These are phyloP conservation scores for Callionymus lyra DNA, from an alignment of 2,113 vertebrate species.

Conservation along the genomic window DNA sequence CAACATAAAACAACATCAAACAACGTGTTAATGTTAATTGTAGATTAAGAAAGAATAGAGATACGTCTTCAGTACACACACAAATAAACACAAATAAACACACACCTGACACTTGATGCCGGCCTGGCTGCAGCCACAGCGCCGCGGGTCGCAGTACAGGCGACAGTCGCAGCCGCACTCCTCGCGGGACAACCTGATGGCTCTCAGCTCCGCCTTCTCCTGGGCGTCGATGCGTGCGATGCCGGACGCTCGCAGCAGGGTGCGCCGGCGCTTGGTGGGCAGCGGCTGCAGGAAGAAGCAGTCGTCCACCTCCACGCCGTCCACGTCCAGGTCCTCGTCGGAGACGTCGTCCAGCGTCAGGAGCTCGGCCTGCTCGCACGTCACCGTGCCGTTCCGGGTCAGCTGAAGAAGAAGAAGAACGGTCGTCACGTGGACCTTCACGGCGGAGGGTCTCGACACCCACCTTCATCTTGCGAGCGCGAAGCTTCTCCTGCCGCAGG, in stretches of 20 bases:
- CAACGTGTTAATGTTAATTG: too few species aligned
- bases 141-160: conserved; percentile 90
- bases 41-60: too few species aligned
- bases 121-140: conserved; percentile 92
- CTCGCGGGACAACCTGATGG: conserved; percentile 89
- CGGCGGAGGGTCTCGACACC: neutral
- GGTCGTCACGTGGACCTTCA: neutral
- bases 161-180: conserved; percentile 95
- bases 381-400: conserved; percentile 88
- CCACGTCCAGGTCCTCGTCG: conserved; percentile 89
- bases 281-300: conserved; percentile 96
- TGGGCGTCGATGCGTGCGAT: conserved; percentile 88
- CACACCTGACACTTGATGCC: conserved; percentile 95
- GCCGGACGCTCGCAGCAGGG: conserved; percentile 84
- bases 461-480: conserved; percentile 92
- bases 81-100: neutral
- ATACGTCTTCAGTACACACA: neutral
- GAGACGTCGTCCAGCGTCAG: conserved; percentile 91
- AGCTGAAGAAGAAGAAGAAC: conserved; percentile 62
- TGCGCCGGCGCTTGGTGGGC: conserved; percentile 87
- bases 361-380: conserved; percentile 82
- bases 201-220: conserved; percentile 87
- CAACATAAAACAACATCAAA: too few species aligned
- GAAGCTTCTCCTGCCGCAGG: conserved; percentile 89
- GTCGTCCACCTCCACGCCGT: conserved; percentile 89